Conservation (phyloP, 2,113 vertebrate species). For the Entomyzon cyanotis region DNA sequence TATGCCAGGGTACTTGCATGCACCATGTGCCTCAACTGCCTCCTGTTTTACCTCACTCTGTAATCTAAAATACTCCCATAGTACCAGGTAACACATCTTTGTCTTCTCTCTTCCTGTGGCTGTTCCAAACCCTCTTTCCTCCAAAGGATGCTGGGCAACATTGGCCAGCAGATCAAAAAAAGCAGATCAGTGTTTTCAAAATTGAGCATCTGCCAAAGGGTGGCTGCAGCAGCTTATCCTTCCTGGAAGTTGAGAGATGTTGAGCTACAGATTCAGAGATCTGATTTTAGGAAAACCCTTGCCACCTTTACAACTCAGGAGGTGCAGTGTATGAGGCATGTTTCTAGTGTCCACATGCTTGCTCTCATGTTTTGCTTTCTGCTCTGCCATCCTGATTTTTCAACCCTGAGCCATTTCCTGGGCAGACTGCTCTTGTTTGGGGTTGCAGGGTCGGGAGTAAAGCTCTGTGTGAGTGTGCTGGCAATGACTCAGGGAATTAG, state of each 20-base stretch:
- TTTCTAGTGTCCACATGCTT: background rate
- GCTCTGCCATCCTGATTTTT: background rate
- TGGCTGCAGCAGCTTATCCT: background rate
- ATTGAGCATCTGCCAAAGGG: background rate
- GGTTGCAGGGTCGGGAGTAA: rapidly evolving
- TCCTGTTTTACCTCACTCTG: background rate
- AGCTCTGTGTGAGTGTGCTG: background rate
- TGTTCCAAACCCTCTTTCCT: background rate
- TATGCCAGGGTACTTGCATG: background rate
- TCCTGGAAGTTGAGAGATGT: background rate
- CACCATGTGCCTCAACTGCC: rapidly evolving
- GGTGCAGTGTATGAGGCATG: background rate
- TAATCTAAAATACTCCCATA: background rate
- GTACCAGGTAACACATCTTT: background rate
- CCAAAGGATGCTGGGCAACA: background rate
- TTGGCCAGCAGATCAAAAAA: background rate
- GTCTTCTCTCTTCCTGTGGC: background rate
- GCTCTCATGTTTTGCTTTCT: background rate
- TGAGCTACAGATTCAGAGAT: background rate
- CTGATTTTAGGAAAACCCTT: background rate
- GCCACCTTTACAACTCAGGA: background rate
- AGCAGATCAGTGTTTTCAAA: background rate
- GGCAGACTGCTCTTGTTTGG: background rate
- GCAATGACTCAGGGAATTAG: background rate
- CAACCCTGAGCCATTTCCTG: background rate